phyloP scores from a whole-genome alignment of 2,113 vertebrate species.

The Scomber scombrus region DNA sequence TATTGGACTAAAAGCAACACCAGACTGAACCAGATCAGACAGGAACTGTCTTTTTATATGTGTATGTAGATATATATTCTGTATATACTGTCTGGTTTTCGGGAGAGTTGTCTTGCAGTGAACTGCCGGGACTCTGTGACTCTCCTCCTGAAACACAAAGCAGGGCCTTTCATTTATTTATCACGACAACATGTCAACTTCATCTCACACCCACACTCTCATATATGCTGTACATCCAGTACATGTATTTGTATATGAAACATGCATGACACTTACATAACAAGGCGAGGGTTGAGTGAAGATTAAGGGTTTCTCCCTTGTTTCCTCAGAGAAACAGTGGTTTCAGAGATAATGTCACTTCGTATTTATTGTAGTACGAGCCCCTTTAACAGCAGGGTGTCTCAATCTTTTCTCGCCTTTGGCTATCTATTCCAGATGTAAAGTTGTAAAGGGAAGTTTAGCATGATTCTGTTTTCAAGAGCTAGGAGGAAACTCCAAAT shows the following conservation, averaged over 20 bases:
- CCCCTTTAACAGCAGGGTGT: background rate
- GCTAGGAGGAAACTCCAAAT: background rate
- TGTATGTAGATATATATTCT: constrained; percentile 36
- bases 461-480: background rate
- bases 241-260: constrained; percentile 71
- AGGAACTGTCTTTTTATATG: constrained; percentile 45
- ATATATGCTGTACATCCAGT: constrained; percentile 48
- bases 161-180: constrained; percentile 76
- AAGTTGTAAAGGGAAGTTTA: background rate
- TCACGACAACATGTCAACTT: constrained; percentile 62
- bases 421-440: background rate
- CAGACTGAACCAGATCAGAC: constrained; percentile 46
- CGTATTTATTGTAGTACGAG: background rate
- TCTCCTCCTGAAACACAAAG: constrained; percentile 61
- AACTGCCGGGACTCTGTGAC: constrained; percentile 54
- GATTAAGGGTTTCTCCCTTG: background rate
- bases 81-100: constrained; percentile 50
- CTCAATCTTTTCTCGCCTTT: background rate
- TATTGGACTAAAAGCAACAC: constrained; percentile 12
- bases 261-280: constrained; percentile 74
- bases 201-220: constrained; percentile 56
- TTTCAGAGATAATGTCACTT: background rate
- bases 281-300: background rate
- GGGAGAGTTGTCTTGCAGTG: constrained; percentile 43
- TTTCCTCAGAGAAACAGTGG: constrained; percentile 42